These are phyloP conservation scores for Micropterix aruncella DNA, from an alignment of 2,888 invertebrate genomes.

Conservation along the genomic window DNA sequence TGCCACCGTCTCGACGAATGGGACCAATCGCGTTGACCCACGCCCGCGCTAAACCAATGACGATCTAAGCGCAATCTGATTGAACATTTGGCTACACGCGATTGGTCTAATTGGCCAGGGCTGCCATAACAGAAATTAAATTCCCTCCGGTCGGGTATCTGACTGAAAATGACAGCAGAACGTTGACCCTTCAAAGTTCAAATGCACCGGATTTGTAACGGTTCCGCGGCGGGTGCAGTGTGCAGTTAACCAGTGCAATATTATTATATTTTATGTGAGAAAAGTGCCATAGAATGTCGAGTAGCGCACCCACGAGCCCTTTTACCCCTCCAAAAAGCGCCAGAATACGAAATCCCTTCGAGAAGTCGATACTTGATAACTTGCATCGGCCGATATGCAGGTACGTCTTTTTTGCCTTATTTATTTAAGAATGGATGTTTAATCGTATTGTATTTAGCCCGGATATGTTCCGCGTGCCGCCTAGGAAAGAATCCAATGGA, in stretches of 20 bases:
- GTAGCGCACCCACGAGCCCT: no score
- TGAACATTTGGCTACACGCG: background rate
- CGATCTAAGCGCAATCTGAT: background rate
- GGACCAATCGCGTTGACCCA: background rate
- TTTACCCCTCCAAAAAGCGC: no score
- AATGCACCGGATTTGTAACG: no score
- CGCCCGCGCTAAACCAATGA: background rate
- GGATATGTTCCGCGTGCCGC: conserved; percentile 31
- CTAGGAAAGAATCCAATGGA: conserved; percentile 17
- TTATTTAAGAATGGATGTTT: conserved; percentile 6
- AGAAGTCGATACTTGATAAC: conserved; percentile 45
- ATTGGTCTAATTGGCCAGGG: conserved; percentile 2
- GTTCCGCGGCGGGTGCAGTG: no score
- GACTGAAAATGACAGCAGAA: no score
- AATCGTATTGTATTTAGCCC: conserved; percentile 20
- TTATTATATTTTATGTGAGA: no score
- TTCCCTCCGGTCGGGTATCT: no score
- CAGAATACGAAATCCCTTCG: conserved; percentile 53
- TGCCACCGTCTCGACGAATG: no score
- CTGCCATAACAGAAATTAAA: no score
- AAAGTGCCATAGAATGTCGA: no score
- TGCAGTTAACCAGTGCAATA: no score
- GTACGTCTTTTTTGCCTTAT: conserved; percentile 20
- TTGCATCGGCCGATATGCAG: conserved; percentile 57
- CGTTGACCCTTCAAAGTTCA: no score